These are phyloP conservation scores for Coelopa pilipes DNA, from an alignment of 2,888 invertebrate species.

Conservation along the genomic window DNA sequence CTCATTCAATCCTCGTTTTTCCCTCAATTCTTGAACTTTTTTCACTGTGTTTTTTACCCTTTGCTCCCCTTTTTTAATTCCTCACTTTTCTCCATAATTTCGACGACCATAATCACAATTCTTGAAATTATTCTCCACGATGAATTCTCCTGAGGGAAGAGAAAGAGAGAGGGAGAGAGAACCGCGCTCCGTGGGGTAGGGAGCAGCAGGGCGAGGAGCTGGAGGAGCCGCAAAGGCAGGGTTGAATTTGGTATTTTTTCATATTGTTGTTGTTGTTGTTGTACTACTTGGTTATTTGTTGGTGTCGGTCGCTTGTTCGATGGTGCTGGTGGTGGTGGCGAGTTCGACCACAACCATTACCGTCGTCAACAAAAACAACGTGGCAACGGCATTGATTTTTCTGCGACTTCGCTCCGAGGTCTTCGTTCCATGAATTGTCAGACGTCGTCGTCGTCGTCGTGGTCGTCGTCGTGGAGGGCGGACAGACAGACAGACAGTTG, in stretches of 20 bases:
- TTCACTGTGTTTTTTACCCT: not conserved
- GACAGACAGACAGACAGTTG: no score
- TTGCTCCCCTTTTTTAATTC: not conserved
- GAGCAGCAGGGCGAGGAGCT: no score
- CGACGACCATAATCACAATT: not conserved
- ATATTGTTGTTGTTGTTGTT: no score
- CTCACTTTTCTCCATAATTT: not conserved
- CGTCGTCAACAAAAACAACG: constrained; percentile 3
- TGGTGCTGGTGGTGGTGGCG: not conserved
- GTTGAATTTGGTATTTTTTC: no score
- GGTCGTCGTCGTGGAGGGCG: constrained; percentile 43
- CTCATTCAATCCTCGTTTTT: not conserved
- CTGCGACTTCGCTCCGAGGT: constrained; percentile 11
- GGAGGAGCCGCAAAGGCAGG: no score
- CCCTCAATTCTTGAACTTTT: not conserved
- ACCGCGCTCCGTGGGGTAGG: no score
- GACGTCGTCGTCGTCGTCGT: no score
- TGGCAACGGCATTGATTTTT: constrained; percentile 14
- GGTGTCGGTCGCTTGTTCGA: not conserved
- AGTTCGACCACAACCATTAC: constrained; percentile 9
- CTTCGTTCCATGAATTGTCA: constrained; percentile 30
- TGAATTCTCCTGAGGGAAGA: not conserved
- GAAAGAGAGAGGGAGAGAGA: no score
- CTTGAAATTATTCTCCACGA: not conserved
- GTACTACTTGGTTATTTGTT: not conserved